Evolutionary conservation across 30 jellyfish, hydroid and myxozoan genomes (phyloP), one percentile per base, ranked within the genome.

Genomic region (Aurelia coerulea): DNA sequence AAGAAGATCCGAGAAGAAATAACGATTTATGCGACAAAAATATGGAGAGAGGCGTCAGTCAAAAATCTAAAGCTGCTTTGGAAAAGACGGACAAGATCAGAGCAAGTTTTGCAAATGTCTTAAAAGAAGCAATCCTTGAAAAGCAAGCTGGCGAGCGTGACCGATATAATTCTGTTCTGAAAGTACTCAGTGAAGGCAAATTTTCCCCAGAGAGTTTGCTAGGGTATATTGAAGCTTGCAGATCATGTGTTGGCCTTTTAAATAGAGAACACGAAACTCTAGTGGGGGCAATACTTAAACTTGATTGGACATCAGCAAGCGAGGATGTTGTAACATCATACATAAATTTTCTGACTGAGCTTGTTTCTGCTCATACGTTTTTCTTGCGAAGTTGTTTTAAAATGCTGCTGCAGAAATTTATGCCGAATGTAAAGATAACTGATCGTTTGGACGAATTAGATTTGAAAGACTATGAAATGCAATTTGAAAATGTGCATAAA

Each of bases 301-400:
- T 85, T 2, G 81, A 85, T 0, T 85, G 95, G 95, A 50, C 68
- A 46, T 51, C 63, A 7, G 62, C 67, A 39, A 74, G 54, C 16
- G 84, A 65, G 5, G 68, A 53, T 13, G 29, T 85, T 63, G 88
- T 76, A 0, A 60, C 53, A 34, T 13, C 37, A 17, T 85, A 85
- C 78, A 65, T 85, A 15, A 53, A 66, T 32, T 74, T 85, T n/a
- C 78, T 85, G 56, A 78, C 76, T 14, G 95, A 85, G 34, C 59
- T 85, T 12, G 78, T 85, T 14, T 71, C 95, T 3, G 95, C 95
- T 4, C 95, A 85, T 18, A 85, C 95, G 2, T 74, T 62, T 68
- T 85, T 74, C 56, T 52, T 85, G 65, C 75, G 84, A 33, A 83
- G 88, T 7, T 74, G 84, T 76, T 62, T 85, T 66, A 64, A 51